phyloP scores from a whole-genome alignment of 37 sponge, comb jelly and placozoan genomes.

The Halisarca cf. caerulea region DNA sequence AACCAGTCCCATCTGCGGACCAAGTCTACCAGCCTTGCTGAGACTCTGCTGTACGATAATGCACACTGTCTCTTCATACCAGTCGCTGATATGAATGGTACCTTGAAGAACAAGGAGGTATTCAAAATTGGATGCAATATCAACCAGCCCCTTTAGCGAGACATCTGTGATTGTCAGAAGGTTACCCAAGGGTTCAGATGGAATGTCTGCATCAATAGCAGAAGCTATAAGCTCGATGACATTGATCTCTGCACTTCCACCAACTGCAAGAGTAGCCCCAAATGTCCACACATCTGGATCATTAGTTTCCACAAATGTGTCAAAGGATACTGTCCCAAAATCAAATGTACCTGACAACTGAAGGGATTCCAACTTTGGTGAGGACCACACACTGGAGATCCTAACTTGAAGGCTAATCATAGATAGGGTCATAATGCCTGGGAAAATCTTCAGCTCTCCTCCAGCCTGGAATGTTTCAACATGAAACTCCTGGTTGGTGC shows the following conservation, averaged over 20 bases:
- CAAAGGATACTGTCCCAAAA: background rate
- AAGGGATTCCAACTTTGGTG: background rate
- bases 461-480: background rate
- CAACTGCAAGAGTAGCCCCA: background rate
- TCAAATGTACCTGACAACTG: background rate
- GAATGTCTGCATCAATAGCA: background rate
- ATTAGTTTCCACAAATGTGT: background rate
- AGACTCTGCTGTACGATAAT: background rate
- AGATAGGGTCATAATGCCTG: background rate
- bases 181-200: background rate
- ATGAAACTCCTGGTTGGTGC: background rate
- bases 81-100: background rate
- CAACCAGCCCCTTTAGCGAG: background rate
- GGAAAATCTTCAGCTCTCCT: background rate
- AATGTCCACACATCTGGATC: background rate
- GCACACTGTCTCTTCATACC: conserved; percentile 13
- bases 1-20: background rate
- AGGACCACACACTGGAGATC: background rate
- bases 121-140: background rate
- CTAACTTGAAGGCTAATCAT: background rate
- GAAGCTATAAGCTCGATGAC: background rate
- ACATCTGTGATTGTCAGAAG: background rate
- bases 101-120: background rate
- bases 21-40: background rate
- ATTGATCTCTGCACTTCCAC: background rate